Conservation (phyloP, 2,888 invertebrate species). For the Galeopsomyia nigrocyanea region DNA sequence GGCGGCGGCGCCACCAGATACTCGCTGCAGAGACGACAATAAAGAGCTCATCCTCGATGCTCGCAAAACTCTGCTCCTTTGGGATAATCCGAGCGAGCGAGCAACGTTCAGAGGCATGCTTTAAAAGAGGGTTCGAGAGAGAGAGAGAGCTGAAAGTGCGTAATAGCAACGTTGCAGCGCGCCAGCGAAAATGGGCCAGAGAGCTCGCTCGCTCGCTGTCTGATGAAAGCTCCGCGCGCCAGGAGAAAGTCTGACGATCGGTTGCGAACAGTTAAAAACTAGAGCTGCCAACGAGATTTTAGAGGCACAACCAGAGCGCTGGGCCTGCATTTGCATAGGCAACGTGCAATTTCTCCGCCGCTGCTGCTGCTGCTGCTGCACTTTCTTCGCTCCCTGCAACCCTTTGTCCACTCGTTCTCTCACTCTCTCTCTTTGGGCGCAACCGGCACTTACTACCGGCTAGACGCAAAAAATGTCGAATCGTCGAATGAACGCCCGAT, state of each 20-base stretch:
- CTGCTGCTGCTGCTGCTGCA: conserved; percentile 24
- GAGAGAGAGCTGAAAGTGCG: too few relatives aligned
- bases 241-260: too few relatives aligned
- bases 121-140: too few relatives aligned
- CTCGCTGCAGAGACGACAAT: too few relatives aligned
- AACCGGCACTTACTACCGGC: conserved; percentile 67
- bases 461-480: conserved; percentile 68
- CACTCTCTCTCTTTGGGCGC: conserved; percentile 47
- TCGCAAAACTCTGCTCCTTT: too few relatives aligned
- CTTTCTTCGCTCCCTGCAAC: conserved; percentile 34
- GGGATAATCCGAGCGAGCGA: too few relatives aligned
- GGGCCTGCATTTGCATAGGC: conserved; percentile 61
- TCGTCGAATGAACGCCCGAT: conserved; percentile 61
- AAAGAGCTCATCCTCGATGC: too few relatives aligned
- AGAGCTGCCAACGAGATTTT: conserved; percentile 34
- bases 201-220: too few relatives aligned
- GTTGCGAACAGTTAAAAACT: conserved; percentile 36
- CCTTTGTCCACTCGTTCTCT: conserved; percentile 45
- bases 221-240: too few relatives aligned
- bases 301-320: conserved; percentile 21
- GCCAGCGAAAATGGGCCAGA: too few relatives aligned
- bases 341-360: conserved; percentile 61
- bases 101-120: too few relatives aligned
- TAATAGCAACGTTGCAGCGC: too few relatives aligned
- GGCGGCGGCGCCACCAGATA: not conserved